Percentiles rank a stretch among this genome's conserved stretches.
These are phyloP conservation scores for Lochmaea capreae DNA, from an alignment of 2,888 invertebrate species.

Conservation along the genomic window DNA sequence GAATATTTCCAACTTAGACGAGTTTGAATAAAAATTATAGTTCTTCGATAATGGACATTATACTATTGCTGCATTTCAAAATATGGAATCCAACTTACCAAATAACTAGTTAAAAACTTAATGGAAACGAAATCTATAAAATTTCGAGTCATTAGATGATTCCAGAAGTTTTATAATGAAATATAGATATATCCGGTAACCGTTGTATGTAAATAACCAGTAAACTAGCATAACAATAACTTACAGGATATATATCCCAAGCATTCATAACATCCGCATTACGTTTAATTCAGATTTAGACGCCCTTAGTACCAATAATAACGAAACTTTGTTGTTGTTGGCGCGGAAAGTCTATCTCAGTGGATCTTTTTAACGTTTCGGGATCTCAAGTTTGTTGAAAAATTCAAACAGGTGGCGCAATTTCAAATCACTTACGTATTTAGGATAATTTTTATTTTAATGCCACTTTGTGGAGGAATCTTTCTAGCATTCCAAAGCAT, in stretches of 20 bases:
- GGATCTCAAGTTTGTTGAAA: background rate
- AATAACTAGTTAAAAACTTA: background rate
- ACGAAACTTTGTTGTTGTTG: conserved; percentile 45
- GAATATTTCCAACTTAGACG: no score
- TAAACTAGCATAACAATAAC: conserved; percentile 45
- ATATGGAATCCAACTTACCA: no score
- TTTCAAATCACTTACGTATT: no score
- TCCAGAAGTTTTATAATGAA: conserved; percentile 35
- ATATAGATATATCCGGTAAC: conserved; percentile 42
- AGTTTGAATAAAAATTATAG: no score
- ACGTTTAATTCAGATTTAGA: conserved; percentile 48
- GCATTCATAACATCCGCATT: conserved; percentile 46
- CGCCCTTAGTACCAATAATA: conserved; percentile 47
- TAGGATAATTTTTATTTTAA: background rate
- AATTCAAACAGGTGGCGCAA: conserved; percentile 2
- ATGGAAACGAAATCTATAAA: conserved; percentile 1
- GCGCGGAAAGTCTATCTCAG: conserved; percentile 42
- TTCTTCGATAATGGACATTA: no score
- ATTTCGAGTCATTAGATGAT: conserved; percentile 24
- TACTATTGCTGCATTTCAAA: no score
- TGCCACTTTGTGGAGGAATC: no score
- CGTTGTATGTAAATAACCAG: conserved; percentile 43
- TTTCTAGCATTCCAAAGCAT: no score
- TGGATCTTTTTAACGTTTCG: conserved; percentile 44
- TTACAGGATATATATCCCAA: conserved; percentile 38